These are phyloP conservation scores for Tichodroma muraria DNA, from an alignment of 2,113 vertebrate species.

Conservation along the genomic window DNA sequence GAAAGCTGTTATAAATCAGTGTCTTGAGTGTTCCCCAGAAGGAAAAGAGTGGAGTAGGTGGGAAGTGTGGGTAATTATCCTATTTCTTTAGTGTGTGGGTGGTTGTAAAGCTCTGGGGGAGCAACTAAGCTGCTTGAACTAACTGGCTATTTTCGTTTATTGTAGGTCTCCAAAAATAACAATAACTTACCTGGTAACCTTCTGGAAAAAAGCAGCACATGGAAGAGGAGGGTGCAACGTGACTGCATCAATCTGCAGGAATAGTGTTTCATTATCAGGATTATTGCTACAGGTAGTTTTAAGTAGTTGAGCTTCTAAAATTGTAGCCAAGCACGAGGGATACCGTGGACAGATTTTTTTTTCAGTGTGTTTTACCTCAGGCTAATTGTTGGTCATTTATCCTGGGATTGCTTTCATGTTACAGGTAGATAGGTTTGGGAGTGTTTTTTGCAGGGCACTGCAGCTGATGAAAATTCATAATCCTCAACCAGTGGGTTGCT, in stretches of 20 bases:
- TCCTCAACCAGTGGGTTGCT: background rate
- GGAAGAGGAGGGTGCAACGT: background rate
- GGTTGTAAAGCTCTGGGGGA: background rate
- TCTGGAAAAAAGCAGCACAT: background rate
- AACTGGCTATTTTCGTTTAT: background rate
- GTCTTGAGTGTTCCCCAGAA: background rate
- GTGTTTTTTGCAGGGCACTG: background rate
- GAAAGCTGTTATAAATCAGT: background rate
- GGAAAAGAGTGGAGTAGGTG: background rate
- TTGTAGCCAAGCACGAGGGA: background rate
- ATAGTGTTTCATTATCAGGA: background rate
- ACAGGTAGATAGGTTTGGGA: background rate
- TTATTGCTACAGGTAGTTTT: background rate
- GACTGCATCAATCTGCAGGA: background rate
- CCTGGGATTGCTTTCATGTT: background rate
- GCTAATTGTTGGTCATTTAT: background rate
- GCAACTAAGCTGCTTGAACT: background rate
- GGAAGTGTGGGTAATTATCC: background rate
- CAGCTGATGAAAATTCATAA: background rate
- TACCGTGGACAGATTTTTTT: background rate
- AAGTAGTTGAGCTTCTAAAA: background rate
- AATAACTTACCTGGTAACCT: background rate
- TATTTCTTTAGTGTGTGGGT: background rate
- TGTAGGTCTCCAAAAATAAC: slow-evolving; percentile 10
- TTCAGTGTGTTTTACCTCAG: background rate